phyloP scores from a whole-genome alignment of 2,797 vertebrate species.

The Diglossa cyanea region DNA sequence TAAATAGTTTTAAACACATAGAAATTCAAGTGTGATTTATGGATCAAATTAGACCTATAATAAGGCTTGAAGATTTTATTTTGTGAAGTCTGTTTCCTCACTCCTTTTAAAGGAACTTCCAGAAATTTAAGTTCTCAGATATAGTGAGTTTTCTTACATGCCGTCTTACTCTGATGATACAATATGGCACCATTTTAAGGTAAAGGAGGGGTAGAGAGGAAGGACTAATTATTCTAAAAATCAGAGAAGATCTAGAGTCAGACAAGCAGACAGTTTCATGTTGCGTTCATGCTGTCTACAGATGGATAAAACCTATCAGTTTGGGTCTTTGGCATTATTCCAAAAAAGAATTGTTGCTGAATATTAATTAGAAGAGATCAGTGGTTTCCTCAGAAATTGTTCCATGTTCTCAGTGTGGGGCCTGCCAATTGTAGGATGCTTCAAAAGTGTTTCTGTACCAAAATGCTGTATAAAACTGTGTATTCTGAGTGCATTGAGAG shows the following conservation, averaged over 20 bases:
- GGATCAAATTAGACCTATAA: not conserved
- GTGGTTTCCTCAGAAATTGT: not conserved
- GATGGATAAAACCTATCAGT: not conserved
- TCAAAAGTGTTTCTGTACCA: not conserved
- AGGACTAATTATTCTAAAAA: not conserved
- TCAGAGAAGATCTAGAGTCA: not conserved
- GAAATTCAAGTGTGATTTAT: not conserved
- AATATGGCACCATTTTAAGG: not conserved
- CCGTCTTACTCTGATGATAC: not conserved
- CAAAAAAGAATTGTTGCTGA: not conserved
- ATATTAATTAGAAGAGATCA: not conserved
- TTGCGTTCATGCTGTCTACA: not conserved
- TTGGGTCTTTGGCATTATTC: not conserved
- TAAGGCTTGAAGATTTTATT: not conserved
- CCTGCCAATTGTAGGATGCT: rapidly evolving
- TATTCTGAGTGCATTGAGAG: not conserved
- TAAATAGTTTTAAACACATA: not conserved
- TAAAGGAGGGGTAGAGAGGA: not conserved
- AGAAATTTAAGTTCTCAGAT: not conserved
- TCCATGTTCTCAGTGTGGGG: not conserved
- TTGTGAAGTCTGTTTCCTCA: not conserved
- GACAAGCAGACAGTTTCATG: not conserved
- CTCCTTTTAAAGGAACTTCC: not conserved
- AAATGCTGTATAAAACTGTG: not conserved
- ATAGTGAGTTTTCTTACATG: rapidly evolving